Conservation (phyloP, 1,140 invertebrate genomes). For the Liolophura sinensis region DNA sequence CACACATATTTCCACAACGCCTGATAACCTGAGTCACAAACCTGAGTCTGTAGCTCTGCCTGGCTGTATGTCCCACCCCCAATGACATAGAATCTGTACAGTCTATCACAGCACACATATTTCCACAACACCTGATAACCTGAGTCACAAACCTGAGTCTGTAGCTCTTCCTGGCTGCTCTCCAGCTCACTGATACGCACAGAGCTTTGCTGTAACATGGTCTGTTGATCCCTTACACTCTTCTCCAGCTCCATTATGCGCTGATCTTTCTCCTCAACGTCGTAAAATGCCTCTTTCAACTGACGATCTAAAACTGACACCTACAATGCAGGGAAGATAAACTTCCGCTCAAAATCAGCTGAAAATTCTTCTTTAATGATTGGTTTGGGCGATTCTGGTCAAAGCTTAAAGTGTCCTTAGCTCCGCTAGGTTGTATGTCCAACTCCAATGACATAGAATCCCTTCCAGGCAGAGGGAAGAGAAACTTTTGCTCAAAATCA, state of each 20-base stretch:
- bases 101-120: not conserved
- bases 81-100: no score
- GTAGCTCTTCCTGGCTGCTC: constrained; percentile 30
- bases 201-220: constrained; percentile 36
- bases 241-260: constrained; percentile 34
- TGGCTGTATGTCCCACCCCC: no score
- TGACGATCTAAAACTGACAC: constrained; percentile 19
- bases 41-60: constrained; percentile 34
- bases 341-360: no score
- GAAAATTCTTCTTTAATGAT: no score
- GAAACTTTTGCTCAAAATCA: no score
- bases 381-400: no score
- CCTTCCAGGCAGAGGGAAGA: no score
- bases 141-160: constrained; percentile 27
- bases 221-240: constrained; percentile 31
- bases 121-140: not conserved
- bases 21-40: not conserved
- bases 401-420: no score
- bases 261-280: constrained; percentile 28
- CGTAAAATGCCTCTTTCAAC: constrained; percentile 24
- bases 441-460: no score
- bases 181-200: constrained; percentile 37
- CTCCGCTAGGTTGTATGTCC: no score
- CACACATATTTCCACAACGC: not conserved
- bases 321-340: no score